Base-by-base conservation (phyloP, 35 echinoderm and acorn worm species). In the Amphiura filiformis region DNA sequence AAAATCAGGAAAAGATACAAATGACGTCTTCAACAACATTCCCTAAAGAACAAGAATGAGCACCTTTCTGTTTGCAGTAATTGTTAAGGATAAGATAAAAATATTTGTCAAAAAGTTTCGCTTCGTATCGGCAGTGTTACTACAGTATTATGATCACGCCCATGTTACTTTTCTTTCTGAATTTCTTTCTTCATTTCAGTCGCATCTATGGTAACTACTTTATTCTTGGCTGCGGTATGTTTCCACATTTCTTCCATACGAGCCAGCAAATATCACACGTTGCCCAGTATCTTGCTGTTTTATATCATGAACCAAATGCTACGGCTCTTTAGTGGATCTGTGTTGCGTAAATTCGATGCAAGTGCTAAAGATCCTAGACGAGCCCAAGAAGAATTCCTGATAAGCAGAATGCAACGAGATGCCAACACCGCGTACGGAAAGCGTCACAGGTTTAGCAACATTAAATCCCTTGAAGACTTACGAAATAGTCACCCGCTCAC, bases 401-500 rank as follows among this genome's bases (percentile, higher is more conserved):
- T 42, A 32, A 22, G 75, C 26, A 57, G 88, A 13, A 47, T 92
- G 37, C 76, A 65, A 28, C 3, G 41, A 56, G 81, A 86, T 57
- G 78, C 28, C 5, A 78, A 85, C 0, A 96, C 94, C 4, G 83
- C 22, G 18, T 96, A 96, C 56, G 87, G 83, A 20, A 89, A 81
- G 26, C 41, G 81, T 1, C 64, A 56, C 30, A 31, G 47, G 22
- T 64, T 96, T 36, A 23, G 44, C 12, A 38, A 90, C 35, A 89
- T 96, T 20, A 76, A 49, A 15, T 47, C n/a, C 9, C 17, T 88
- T 20, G 64, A 57, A 33, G 94, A 96, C 5, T 78, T 96, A 17
- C 87, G 81, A 39, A 40, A 76, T 28, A 81, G 81, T 18, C 94
- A 96, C 82, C 87, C 84, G 5, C 34, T 96, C 31, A 96, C 94